Conservation (phyloP, 2,888 invertebrate genomes). For the Caenorhabditis sp. region DNA sequence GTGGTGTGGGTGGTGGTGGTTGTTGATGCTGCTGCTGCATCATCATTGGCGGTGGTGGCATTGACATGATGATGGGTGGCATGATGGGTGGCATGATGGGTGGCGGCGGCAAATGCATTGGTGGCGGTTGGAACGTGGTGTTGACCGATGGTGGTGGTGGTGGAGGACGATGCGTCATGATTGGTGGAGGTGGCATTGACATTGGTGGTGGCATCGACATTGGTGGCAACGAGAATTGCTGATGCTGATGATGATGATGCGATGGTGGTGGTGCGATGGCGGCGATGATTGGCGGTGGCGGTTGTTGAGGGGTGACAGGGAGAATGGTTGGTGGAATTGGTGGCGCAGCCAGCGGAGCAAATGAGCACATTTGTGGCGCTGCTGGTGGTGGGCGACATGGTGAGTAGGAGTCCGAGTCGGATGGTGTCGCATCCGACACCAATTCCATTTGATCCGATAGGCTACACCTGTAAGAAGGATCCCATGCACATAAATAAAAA, state of each 20-base stretch:
- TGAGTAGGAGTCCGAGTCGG: background rate
- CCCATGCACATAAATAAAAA: too few species aligned
- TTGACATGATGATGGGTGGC: too few species aligned
- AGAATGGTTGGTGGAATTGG: slow-evolving; percentile 15
- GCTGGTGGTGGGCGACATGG: too few species aligned
- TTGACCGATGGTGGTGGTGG: background rate
- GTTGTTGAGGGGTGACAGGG: slow-evolving; percentile 12
- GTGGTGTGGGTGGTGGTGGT: too few species aligned
- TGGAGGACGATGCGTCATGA: slow-evolving; percentile 10
- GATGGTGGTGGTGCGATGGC: slow-evolving; percentile 20
- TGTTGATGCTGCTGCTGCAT: background rate
- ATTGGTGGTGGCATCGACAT: slow-evolving; percentile 8
- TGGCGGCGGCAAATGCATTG: background rate
- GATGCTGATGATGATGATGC: too few species aligned
- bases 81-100: background rate
- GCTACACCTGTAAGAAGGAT: slow-evolving; percentile 12
- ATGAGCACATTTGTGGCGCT: too few species aligned
- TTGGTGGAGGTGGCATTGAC: slow-evolving; percentile 29
- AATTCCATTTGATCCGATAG: slow-evolving; percentile 51
- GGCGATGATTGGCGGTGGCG: slow-evolving; percentile 25
- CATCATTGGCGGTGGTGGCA: background rate
- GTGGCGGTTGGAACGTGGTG: background rate
- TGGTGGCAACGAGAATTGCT: slow-evolving; percentile 10
- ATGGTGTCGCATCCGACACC: slow-evolving; percentile 40
- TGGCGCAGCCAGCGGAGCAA: slow-evolving; percentile 15